Conservation (phyloP, 2,888 invertebrate genomes). For the Philereme vetulata region DNA sequence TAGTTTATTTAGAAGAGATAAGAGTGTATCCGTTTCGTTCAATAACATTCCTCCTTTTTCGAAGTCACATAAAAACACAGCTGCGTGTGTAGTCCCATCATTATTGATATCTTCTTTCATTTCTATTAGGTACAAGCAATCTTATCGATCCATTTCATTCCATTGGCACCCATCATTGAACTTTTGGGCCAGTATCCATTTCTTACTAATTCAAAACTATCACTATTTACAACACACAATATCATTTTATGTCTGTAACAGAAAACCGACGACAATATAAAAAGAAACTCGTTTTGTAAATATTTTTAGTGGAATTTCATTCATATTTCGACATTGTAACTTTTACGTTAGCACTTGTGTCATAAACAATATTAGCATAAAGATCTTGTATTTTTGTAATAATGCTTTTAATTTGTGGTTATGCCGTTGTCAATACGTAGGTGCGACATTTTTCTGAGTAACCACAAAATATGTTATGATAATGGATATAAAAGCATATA, state of each 20-base stretch:
- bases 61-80: too few relatives aligned
- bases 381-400: constrained; percentile 4
- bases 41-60: too few relatives aligned
- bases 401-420: constrained; percentile 3
- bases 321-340: constrained; percentile 34
- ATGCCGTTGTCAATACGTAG: not conserved
- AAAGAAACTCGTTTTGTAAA: constrained; percentile 27
- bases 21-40: too few relatives aligned
- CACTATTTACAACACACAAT: constrained; percentile 32
- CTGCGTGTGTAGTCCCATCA: not conserved
- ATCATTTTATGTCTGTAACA: constrained; percentile 33
- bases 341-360: constrained; percentile 22
- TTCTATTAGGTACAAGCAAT: constrained; percentile 5
- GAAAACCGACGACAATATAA: constrained; percentile 24
- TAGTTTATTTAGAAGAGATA: too few relatives aligned
- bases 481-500: too few relatives aligned
- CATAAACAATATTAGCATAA: constrained; percentile 15
- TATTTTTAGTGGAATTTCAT: constrained; percentile 38
- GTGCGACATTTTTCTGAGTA: not conserved
- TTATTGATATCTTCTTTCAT: not conserved
- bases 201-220: constrained; percentile 28
- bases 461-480: too few relatives aligned
- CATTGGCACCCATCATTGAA: constrained; percentile 12
- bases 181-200: constrained; percentile 5
- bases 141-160: constrained; percentile 17